Conservation (phyloP, 1,140 invertebrate species). For the Apis dorsata region DNA sequence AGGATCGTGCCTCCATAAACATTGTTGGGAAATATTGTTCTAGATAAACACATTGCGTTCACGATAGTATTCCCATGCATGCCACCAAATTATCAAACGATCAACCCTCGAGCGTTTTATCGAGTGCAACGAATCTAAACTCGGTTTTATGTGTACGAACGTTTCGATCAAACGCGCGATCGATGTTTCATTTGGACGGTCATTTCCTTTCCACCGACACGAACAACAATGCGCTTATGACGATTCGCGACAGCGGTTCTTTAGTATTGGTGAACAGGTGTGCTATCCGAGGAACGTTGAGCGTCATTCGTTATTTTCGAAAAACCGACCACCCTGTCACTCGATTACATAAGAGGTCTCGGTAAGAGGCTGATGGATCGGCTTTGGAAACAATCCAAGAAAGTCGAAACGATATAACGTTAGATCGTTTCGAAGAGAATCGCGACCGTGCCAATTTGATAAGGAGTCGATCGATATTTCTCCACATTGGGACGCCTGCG, state of each 20-base stretch:
- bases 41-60: neutral
- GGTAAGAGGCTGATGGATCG: constrained; percentile 39
- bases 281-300: constrained; percentile 11
- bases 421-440: constrained; percentile 14
- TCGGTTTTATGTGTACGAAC: neutral
- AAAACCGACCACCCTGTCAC: constrained; percentile 32
- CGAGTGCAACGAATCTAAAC: constrained; percentile 10
- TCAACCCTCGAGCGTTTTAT: constrained; percentile 11
- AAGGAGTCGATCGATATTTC: constrained; percentile 39
- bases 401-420: constrained; percentile 39
- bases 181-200: neutral
- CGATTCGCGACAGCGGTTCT: neutral
- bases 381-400: constrained; percentile 48
- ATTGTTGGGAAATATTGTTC: neutral
- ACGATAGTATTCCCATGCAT: neutral
- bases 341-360: constrained; percentile 55
- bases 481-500: neutral
- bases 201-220: neutral
- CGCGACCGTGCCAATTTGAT: constrained; percentile 58
- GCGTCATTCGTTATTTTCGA: constrained; percentile 54
- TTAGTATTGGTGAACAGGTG: constrained; percentile 48
- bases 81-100: constrained; percentile 13
- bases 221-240: neutral
- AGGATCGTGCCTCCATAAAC: neutral
- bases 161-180: neutral